phyloP scores from a whole-genome alignment of 2,113 vertebrate species.

The Zosterops japonicus region DNA sequence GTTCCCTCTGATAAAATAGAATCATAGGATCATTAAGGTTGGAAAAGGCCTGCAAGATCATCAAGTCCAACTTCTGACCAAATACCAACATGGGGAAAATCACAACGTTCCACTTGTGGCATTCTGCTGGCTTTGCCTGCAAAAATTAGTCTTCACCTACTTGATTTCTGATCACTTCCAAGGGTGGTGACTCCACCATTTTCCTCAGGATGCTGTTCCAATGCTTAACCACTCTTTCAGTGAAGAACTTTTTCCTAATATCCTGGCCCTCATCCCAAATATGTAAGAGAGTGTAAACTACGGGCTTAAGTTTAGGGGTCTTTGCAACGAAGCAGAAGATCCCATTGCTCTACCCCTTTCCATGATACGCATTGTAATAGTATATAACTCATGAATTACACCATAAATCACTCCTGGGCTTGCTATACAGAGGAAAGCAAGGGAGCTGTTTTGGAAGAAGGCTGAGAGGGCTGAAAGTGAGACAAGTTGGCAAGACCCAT shows the following conservation, averaged over 20 bases:
- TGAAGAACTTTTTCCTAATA: background rate
- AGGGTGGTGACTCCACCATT: background rate
- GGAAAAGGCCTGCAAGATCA: background rate
- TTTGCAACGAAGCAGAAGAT: background rate
- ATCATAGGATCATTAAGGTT: background rate
- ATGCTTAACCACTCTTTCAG: background rate
- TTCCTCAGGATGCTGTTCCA: background rate
- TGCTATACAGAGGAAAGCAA: background rate
- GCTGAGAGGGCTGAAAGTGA: background rate
- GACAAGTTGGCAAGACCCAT: background rate
- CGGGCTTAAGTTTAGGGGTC: background rate
- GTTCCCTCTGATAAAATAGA: background rate
- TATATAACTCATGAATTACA: background rate
- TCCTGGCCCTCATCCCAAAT: background rate
- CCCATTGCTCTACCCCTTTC: background rate
- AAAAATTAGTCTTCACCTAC: background rate
- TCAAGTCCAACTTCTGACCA: background rate
- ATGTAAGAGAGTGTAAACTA: background rate
- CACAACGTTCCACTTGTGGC: no score
- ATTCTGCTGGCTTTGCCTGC: no score
- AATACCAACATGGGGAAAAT: background rate
- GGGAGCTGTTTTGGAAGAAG: background rate
- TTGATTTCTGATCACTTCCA: background rate
- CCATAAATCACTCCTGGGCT: background rate
- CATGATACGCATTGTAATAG: rapidly evolving